A percentile compares a stretch with the other conserved stretches of the same genome.
phyloP scores from a whole-genome alignment of 2,113 vertebrate species.

The Triplophysa dalaica region DNA sequence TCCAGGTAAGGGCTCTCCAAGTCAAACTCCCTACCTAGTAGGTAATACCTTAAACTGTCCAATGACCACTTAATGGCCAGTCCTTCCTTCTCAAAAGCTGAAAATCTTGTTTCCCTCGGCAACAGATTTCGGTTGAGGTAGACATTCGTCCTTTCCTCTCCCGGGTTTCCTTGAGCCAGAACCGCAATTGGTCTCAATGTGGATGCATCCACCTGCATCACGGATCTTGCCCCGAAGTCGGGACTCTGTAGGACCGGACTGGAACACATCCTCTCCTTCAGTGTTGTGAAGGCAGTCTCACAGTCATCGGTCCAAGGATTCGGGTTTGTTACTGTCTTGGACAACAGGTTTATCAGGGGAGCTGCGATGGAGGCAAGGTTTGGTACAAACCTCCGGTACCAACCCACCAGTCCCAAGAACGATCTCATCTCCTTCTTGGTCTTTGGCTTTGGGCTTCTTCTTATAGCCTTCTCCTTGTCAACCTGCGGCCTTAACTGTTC shows the following conservation, averaged over 20 bases:
- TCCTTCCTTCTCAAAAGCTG: no score
- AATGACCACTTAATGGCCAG: no score
- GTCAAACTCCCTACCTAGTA: constrained; percentile 3
- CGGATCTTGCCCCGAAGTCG: not conserved
- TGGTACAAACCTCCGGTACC: constrained; percentile 38
- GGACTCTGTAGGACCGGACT: not conserved
- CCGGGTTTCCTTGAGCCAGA: no score
- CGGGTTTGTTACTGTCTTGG: not conserved
- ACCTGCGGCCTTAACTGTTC: not conserved
- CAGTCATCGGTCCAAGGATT: not conserved
- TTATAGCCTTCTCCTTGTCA: constrained; percentile 23
- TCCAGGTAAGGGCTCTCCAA: not conserved
- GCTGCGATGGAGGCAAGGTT: constrained; percentile 1
- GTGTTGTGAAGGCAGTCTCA: not conserved
- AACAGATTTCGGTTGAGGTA: no score
- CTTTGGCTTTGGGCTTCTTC: not conserved
- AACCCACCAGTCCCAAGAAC: constrained; percentile 23
- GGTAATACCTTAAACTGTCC: constrained; percentile 5
- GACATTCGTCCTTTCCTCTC: no score
- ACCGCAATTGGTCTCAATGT: no score
- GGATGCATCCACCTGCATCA: no score
- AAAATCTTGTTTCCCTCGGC: no score
- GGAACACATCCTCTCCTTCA: not conserved
- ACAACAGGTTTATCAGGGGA: not conserved
- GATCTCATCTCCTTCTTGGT: constrained; percentile 30